Percentiles rank a stretch among this genome's conserved stretches.
phyloP scores from a whole-genome alignment of 1,140 invertebrate species.

The Atta texana region DNA sequence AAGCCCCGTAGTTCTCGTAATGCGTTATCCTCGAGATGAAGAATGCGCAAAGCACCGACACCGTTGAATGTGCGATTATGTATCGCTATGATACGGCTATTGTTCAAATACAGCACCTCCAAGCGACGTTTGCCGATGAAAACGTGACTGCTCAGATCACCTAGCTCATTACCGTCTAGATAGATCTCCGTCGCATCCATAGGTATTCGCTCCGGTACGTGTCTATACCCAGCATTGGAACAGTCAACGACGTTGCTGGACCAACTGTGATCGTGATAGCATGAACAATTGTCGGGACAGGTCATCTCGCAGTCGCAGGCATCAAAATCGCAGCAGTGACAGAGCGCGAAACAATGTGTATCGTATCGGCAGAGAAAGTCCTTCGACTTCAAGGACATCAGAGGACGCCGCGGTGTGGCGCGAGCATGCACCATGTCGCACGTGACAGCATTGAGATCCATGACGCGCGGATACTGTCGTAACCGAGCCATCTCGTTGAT shows the following conservation, averaged over 20 bases:
- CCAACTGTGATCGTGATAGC: constrained; percentile 98
- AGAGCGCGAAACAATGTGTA: constrained; percentile 96
- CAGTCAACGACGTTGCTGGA: constrained; percentile 97
- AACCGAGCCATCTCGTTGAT: constrained; percentile 90
- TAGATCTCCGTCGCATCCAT: constrained; percentile 98
- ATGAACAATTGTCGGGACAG: constrained; percentile 96
- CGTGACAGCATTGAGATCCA: constrained; percentile 96
- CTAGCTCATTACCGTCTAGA: constrained; percentile 96
- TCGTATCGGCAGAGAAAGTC: constrained; percentile 97
- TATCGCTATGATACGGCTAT: constrained; percentile 93
- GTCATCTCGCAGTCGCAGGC: constrained; percentile 98
- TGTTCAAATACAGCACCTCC: constrained; percentile 94
- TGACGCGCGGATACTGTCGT: constrained; percentile 95
- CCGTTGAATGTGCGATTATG: constrained; percentile 97
- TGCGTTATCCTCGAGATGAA: constrained; percentile 95
- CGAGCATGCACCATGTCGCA: constrained; percentile 95
- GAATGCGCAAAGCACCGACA: constrained; percentile 90
- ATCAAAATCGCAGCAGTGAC: constrained; percentile 97
- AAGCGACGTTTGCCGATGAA: constrained; percentile 96
- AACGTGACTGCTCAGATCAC: constrained; percentile 94
- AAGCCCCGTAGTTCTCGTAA: constrained; percentile 93
- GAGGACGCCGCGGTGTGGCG: constrained; percentile 92
- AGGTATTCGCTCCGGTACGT: constrained; percentile 94
- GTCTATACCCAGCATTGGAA: constrained; percentile 91
- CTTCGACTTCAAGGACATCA: constrained; percentile 93